Evolutionary conservation across 2,797 vertebrate species (phyloP), one percentile per base, ranked within the genome.

Genomic region (Pagetopsis macropterus): DNA sequence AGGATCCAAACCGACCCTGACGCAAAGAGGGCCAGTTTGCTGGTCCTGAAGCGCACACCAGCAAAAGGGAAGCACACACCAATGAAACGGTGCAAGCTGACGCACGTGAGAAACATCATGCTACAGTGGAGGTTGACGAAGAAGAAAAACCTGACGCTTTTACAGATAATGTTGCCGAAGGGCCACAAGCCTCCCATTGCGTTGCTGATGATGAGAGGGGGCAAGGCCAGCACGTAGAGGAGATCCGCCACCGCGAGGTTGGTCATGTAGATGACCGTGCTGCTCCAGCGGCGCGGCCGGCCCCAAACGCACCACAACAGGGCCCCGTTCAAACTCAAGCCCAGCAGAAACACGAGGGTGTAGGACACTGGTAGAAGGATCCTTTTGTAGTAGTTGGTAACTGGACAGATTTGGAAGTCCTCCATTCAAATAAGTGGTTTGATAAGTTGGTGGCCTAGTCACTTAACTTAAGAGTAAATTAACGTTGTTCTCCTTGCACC

Each of bases 161-260:
- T 92, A 85, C 93, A 94, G 11, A 83, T 54, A 59, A 83, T 12
- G 44, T 88, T 73, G 9, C 93, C 83, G 0, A 95, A 94, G 45
- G 61, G 79, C 94, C 92, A 81, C 9, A 46, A 9, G 70, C 80
- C 88, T 0, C 61, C 81, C 86, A 89, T 70, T 7, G 78, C 37
- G 5, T 92, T 74, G 78, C 79, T 87, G 76, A 85, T 3, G 58
- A 94, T 81, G 48, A 94, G 81, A n/a, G 91, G 90, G 5, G 92
- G 93, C 57, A 93, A 56, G 0, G 89, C 78, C 60, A 87, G 71
- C 44, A 94, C 68, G 3, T 88, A 94, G 1, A 93, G 86, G 12
- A 94, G 83, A 59, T 94, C 89, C 0, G 93, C 88, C 65, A 89
- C 81, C 10, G 92, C 87, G 46, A 95, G 83, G 82, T 94, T 95